phyloP scores from a whole-genome alignment of 1,140 invertebrate genomes.

The Rhizoglyphus robini region DNA sequence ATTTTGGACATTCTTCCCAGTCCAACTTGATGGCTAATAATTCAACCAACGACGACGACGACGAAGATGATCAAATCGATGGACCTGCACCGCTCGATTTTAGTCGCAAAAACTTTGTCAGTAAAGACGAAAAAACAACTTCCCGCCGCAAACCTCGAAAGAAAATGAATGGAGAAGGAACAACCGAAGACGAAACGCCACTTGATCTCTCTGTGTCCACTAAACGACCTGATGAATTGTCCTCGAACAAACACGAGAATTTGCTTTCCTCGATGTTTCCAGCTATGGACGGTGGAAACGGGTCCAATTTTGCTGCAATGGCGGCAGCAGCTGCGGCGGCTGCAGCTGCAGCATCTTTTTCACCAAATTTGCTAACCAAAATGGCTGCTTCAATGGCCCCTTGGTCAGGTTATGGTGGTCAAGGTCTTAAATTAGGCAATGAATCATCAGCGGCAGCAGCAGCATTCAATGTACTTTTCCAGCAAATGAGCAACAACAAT shows the following conservation, averaged over 20 bases:
- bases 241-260: neutral
- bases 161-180: neutral
- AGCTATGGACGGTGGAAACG: neutral
- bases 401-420: conserved; percentile 1
- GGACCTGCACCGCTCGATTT: neutral
- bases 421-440: neutral
- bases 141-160: conserved; percentile 1
- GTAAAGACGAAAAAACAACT: neutral
- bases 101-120: conserved; percentile 6
- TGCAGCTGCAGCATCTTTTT: conserved; percentile 10
- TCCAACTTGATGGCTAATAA: too few species aligned
- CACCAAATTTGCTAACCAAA: conserved; percentile 1
- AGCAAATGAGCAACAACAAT: conserved; percentile 3
- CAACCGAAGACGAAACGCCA: neutral
- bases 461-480: conserved; percentile 6
- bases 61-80: neutral
- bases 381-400: neutral
- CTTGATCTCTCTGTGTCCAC: neutral
- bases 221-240: neutral
- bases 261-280: neutral
- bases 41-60: neutral
- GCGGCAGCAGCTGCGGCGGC: conserved; percentile 11
- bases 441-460: neutral
- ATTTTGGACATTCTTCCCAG: neutral
- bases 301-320: conserved; percentile 6